A percentile compares a stretch with the other conserved stretches of the same genome.
These are phyloP conservation scores for Drosophila parabipectinata DNA, from an alignment of 1,140 invertebrate species.

Conservation along the genomic window DNA sequence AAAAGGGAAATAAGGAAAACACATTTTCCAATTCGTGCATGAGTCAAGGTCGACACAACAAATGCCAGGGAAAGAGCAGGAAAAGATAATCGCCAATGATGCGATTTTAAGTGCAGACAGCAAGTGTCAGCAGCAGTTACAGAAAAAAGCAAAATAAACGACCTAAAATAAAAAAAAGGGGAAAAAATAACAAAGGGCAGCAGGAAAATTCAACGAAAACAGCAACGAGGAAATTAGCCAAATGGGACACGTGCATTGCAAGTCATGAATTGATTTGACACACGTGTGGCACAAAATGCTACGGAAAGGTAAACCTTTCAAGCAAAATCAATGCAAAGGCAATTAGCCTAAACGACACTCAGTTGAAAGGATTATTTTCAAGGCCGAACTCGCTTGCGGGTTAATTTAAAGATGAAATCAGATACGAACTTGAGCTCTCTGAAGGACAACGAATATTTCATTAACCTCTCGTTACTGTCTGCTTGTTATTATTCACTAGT, in stretches of 20 bases:
- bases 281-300: conserved; percentile 12
- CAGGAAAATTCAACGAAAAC: neutral
- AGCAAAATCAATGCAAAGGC: conserved; percentile 4
- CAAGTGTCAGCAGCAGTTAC: conserved; percentile 31
- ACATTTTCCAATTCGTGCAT: conserved; percentile 48
- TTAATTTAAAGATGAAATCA: no score
- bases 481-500: no score
- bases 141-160: neutral
- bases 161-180: neutral
- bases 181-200: neutral
- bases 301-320: conserved; percentile 13
- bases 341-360: neutral
- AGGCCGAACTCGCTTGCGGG: neutral
- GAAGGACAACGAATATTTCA: no score
- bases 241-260: neutral
- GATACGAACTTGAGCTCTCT: no score
- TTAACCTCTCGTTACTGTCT: no score
- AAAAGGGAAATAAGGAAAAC: conserved; percentile 18
- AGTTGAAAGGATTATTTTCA: neutral
- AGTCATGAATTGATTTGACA: conserved; percentile 33
- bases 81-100: conserved; percentile 52
- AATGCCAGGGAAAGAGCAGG: conserved; percentile 31
- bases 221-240: neutral
- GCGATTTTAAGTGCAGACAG: conserved; percentile 51
- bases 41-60: conserved; percentile 42